Conservation (phyloP, 2,888 invertebrate genomes). For the Diarsia rubi region DNA sequence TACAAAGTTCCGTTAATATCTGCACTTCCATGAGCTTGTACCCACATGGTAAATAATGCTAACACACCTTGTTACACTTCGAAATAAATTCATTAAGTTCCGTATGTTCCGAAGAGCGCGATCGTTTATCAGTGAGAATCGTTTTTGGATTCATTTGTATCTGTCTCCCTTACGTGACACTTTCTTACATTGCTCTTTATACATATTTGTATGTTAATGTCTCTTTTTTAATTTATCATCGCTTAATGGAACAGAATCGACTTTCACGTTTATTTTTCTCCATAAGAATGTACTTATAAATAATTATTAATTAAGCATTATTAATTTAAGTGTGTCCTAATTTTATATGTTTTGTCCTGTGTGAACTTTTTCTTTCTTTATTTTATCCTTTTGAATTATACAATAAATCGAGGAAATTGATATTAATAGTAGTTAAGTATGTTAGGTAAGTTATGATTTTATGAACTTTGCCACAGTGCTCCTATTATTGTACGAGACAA, state of each 20-base stretch:
- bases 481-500: conserved; percentile 38
- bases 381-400: neutral
- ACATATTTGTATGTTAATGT: conserved; percentile 52
- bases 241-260: conserved; percentile 16
- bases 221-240: conserved; percentile 27
- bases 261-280: conserved; percentile 3
- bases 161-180: conserved; percentile 65
- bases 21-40: no score
- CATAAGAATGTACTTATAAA: neutral
- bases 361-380: no score
- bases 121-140: conserved; percentile 66
- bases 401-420: conserved; percentile 1
- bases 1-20: neutral
- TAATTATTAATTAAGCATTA: no score
- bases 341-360: no score
- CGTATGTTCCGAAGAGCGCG: conserved; percentile 43
- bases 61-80: conserved; percentile 17
- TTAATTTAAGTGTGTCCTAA: no score
- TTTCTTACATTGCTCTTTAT: conserved; percentile 59
- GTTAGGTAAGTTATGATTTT: neutral
- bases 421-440: conserved; percentile 31
- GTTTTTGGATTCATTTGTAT: conserved; percentile 69
- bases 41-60: neutral
- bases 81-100: conserved; percentile 43
- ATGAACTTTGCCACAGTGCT: neutral